phyloP scores from a whole-genome alignment of 2,113 vertebrate species.

The Apodemus sylvaticus region DNA sequence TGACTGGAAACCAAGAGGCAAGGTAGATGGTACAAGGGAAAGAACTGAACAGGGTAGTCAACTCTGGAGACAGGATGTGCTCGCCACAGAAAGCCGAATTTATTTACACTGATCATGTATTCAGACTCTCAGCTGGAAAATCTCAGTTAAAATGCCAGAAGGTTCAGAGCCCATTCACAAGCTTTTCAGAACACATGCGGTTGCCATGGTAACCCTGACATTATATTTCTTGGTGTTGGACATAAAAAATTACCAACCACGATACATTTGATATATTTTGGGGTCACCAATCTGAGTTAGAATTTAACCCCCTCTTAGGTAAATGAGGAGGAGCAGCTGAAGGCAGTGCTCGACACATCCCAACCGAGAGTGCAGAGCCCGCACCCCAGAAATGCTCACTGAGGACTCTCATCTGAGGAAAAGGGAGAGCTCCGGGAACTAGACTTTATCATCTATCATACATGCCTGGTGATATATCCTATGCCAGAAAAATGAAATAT shows the following conservation, averaged over 20 bases:
- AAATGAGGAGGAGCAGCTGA: slow-evolving; percentile 47
- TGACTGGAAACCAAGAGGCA: neutral
- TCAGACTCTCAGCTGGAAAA: slow-evolving; percentile 68
- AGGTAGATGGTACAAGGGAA: neutral
- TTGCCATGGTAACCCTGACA: slow-evolving; percentile 70
- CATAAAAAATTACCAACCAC: slow-evolving; percentile 46
- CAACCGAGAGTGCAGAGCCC: neutral
- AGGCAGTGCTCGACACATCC: neutral
- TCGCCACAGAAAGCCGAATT: neutral
- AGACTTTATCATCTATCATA: neutral
- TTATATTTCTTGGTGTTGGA: neutral
- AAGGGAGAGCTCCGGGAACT: neutral
- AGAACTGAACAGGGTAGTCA: neutral
- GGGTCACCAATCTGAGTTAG: slow-evolving; percentile 4
- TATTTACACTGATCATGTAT: slow-evolving; percentile 51
- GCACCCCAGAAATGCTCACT: neutral
- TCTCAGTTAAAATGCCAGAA: slow-evolving; percentile 60
- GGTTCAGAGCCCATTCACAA: slow-evolving; percentile 61
- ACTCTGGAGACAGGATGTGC: neutral
- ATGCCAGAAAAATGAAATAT: neutral
- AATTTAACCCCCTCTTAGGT: neutral
- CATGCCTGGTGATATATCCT: neutral
- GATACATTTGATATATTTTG: slow-evolving; percentile 36
- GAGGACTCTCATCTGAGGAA: neutral
- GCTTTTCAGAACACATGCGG: slow-evolving; percentile 62